These are phyloP conservation scores for Thera britannica DNA, from an alignment of 2,888 invertebrate genomes.

Conservation along the genomic window DNA sequence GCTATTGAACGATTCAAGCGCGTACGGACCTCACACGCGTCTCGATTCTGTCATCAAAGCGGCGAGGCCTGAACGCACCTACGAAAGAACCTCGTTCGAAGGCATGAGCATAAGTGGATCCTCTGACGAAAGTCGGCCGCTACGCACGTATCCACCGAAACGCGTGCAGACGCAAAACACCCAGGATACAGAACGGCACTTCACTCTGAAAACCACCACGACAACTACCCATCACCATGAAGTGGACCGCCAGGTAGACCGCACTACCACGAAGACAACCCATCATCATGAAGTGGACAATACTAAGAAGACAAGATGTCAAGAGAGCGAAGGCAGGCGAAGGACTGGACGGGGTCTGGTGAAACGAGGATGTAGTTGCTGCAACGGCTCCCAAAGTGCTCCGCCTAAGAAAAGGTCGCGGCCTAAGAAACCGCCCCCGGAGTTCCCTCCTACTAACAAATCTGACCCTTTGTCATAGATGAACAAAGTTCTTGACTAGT, in stretches of 20 bases:
- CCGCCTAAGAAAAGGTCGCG: slow-evolving; percentile 77
- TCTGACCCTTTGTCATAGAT: slow-evolving; percentile 32
- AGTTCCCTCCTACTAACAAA: slow-evolving; percentile 34
- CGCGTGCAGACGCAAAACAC: slow-evolving; percentile 50
- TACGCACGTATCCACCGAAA: slow-evolving; percentile 73
- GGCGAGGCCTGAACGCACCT: slow-evolving; percentile 58
- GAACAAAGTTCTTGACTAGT: neutral
- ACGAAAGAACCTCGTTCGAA: slow-evolving; percentile 35
- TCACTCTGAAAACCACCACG: slow-evolving; percentile 23
- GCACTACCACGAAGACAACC: slow-evolving; percentile 4
- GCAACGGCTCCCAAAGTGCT: slow-evolving; percentile 81
- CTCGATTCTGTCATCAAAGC: slow-evolving; percentile 81
- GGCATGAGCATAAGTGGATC: slow-evolving; percentile 65
- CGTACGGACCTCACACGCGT: slow-evolving; percentile 67
- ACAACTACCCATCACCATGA: slow-evolving; percentile 21
- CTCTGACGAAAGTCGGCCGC: slow-evolving; percentile 65
- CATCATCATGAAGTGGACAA: slow-evolving; percentile 65
- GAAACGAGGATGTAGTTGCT: slow-evolving; percentile 86
- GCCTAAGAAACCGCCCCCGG: slow-evolving; percentile 52
- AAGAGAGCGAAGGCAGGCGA: slow-evolving; percentile 58
- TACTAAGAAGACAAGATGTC: slow-evolving; percentile 61
- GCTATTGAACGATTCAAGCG: slow-evolving; percentile 73
- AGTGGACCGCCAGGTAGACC: slow-evolving; percentile 6
- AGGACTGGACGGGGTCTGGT: slow-evolving; percentile 83
- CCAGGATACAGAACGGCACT: slow-evolving; percentile 32